Evolutionary conservation across 1,140 invertebrate species (phyloP).

Genomic region (Caenorhabditis remanei): DNA sequence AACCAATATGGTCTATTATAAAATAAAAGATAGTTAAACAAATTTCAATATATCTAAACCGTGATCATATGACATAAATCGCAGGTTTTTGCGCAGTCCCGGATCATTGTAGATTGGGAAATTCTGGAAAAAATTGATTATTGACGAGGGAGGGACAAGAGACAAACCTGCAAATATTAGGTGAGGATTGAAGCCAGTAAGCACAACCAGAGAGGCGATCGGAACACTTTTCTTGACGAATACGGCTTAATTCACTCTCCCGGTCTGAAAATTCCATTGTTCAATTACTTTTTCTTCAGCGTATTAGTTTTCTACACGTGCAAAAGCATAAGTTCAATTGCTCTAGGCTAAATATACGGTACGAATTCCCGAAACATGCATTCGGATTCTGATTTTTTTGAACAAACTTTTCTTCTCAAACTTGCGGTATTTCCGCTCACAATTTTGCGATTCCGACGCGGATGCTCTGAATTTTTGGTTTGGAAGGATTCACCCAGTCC

Average conservation of each 20-base stretch:
- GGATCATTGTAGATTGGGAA: slow-evolving; percentile 56
- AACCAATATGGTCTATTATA: slow-evolving; percentile 41
- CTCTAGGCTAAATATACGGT: background rate
- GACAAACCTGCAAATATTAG: slow-evolving; percentile 55
- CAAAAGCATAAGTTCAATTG: background rate
- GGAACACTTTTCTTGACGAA: slow-evolving; percentile 17
- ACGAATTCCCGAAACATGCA: background rate
- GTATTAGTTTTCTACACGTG: background rate
- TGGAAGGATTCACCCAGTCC: background rate
- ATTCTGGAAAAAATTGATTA: slow-evolving; percentile 24
- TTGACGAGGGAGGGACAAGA: too few relatives aligned
- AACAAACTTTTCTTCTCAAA: background rate
- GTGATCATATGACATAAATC: slow-evolving; percentile 61
- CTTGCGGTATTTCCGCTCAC: slow-evolving; percentile 1
- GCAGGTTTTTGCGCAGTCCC: slow-evolving; percentile 58
- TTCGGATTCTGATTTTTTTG: background rate
- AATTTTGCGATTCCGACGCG: slow-evolving; percentile 20
- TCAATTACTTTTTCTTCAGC: background rate
- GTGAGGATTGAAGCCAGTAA: slow-evolving; percentile 28
- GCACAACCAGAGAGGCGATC: slow-evolving; percentile 41
- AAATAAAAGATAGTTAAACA: background rate
- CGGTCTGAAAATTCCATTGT: background rate
- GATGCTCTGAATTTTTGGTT: background rate
- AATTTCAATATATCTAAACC: slow-evolving; percentile 1
- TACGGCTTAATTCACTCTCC: slow-evolving; percentile 28